phyloP scores from a whole-genome alignment of 2,888 invertebrate species.

The Phaonia tiefii region DNA sequence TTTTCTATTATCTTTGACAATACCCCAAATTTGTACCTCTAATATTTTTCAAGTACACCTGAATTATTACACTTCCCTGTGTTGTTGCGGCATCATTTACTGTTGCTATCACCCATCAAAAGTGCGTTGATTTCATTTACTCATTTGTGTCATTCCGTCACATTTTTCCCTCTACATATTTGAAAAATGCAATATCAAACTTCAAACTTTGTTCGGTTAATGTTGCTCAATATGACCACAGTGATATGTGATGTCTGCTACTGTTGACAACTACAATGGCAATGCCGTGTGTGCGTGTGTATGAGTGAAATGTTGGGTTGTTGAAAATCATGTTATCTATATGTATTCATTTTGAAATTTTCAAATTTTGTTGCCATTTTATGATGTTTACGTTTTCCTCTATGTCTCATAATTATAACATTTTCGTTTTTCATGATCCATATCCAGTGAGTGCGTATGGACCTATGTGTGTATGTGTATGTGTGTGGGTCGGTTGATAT shows the following conservation, averaged over 20 bases:
- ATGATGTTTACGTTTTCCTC: constrained; percentile 9
- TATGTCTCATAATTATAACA: constrained; percentile 9
- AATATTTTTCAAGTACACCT: no score
- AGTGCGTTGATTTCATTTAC: constrained; percentile 27
- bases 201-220: not conserved
- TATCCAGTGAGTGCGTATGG: no score
- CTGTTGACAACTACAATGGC: not conserved
- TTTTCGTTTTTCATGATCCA: not conserved
- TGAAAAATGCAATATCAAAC: constrained; percentile 1
- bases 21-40: no score
- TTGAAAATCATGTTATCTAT: constrained; percentile 7
- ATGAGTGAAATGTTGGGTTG: not conserved
- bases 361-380: not conserved
- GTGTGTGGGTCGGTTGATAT: no score
- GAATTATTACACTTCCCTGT: no score
- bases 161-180: not conserved
- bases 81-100: no score
- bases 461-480: no score
- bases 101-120: not conserved
- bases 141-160: not conserved
- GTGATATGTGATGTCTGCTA: not conserved
- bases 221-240: not conserved
- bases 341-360: constrained; percentile 12
- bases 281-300: not conserved
- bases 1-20: no score